Evolutionary conservation across 2,113 vertebrate species (phyloP).

Genomic region (Polypterus bichir): DNA sequence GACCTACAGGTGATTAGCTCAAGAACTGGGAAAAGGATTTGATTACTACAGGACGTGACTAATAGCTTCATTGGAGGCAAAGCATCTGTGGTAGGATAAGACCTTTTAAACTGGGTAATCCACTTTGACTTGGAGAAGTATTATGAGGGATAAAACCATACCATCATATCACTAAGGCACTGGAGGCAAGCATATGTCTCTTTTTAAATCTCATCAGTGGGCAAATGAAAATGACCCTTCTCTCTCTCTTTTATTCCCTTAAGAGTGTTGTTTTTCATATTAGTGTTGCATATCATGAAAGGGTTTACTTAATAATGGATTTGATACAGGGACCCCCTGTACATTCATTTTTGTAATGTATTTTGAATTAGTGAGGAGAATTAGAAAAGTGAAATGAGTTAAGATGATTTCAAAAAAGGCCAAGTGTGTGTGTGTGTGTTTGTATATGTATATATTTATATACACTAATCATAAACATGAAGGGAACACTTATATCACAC

Average conservation of each 20-base stretch:
- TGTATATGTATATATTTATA: too few species aligned
- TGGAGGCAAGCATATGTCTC: too few species aligned
- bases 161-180: not conserved
- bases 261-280: not conserved
- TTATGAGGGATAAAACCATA: not conserved
- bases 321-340: too few species aligned
- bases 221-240: not conserved
- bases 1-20: not conserved
- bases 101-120: not conserved
- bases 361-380: too few species aligned
- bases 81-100: not conserved
- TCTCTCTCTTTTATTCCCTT: not conserved
- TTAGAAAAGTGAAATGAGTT: too few species aligned
- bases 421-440: too few species aligned
- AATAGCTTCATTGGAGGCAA: not conserved
- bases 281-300: too few species aligned
- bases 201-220: constrained; percentile 2
- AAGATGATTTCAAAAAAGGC: too few species aligned
- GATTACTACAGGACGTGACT: not conserved
- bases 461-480: too few species aligned
- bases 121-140: not conserved
- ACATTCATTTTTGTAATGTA: too few species aligned
- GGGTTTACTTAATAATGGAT: too few species aligned
- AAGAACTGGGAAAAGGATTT: not conserved
- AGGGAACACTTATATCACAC: too few species aligned